Evolutionary conservation across 2,888 invertebrate genomes (phyloP).

Genomic region (Nomada fucata): DNA sequence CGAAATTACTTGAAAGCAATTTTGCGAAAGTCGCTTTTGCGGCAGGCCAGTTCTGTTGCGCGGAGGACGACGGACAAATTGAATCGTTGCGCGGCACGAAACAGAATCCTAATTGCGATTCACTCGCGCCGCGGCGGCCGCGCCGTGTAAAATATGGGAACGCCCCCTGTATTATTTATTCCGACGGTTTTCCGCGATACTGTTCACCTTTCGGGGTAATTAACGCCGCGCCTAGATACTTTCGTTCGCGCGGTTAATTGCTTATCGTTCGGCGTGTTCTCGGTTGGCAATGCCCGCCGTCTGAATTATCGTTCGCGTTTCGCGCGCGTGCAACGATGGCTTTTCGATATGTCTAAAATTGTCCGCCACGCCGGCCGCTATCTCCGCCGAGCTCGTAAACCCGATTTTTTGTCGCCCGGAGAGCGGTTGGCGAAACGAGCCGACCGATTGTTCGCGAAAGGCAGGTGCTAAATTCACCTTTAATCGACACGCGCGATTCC

Average conservation of each 20-base stretch:
- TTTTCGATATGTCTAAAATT: constrained; percentile 27
- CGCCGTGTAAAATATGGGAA: constrained; percentile 36
- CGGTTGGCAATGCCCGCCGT: neutral
- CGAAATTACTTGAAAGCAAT: constrained; percentile 19
- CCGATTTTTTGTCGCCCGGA: neutral
- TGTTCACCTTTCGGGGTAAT: constrained; percentile 25
- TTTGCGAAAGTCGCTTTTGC: constrained; percentile 21
- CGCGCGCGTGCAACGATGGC: neutral
- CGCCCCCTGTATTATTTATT: constrained; percentile 41
- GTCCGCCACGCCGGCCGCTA: constrained; percentile 9
- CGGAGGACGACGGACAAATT: constrained; percentile 31
- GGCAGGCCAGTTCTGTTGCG: constrained; percentile 7
- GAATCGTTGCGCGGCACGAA: constrained; percentile 39
- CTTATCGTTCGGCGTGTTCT: constrained; percentile 39
- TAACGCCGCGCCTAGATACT: constrained; percentile 32
- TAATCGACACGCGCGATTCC: constrained; percentile 25
- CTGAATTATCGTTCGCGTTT: constrained; percentile 33
- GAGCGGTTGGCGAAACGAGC: constrained; percentile 3
- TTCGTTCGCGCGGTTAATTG: constrained; percentile 45
- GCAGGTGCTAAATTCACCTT: constrained; percentile 25
- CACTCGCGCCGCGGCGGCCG: constrained; percentile 3
- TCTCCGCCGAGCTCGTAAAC: constrained; percentile 40
- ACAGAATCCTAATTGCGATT: constrained; percentile 49
- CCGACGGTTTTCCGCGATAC: constrained; percentile 17
- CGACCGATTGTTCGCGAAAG: constrained; percentile 11